Base-by-base conservation (phyloP, 2,888 invertebrate species). In the Phorcus lineatus region DNA sequence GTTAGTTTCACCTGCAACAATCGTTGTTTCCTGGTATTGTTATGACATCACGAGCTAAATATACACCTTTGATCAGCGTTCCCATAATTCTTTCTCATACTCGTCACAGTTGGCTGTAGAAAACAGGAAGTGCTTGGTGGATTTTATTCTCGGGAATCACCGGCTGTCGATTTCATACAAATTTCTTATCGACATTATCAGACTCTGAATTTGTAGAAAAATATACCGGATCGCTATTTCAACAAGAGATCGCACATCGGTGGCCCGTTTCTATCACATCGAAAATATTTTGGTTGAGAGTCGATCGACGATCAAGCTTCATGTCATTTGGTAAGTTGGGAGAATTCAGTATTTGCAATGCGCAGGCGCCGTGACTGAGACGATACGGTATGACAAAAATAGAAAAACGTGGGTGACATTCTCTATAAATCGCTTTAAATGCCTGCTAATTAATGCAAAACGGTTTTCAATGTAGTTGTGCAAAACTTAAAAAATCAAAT, bases 241-340 rank as follows among this genome's bases (percentile, higher is more conserved):
- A 62, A 4, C 28, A 13, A 28, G 62, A 28, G 9, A 31, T 22
- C 62, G 24, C 28, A 22, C 62, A 11, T 24, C 24, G 28, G 16
- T 28, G 28, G 62, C 16, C 28, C 24, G 28, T 62, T 62, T 62
- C 62, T 24, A 28, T 62, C 62, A 24, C 28, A 16, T 62, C 62
- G 28, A 62, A 2, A 62, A 62, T n/a, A 62, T 62, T 62, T 62
- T 62, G 62, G 62, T 62, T 62, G 62, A 62, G 62, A 62, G 62
- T 62, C 62, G 62, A 31, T 62, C 62, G 62, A 17, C 62, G 62
- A 62, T 62, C 62, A 62, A 62, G 77, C 52, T 77, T 77, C 55
- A 28, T 77, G 77, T 55, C 77, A 77, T 77, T 77, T 77, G 77
- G 77, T 77, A 77, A 77, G 77, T 77, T 55, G 77, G 77, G 77